phyloP scores from a whole-genome alignment of 2,888 invertebrate genomes.

The Drosophila histrio region DNA sequence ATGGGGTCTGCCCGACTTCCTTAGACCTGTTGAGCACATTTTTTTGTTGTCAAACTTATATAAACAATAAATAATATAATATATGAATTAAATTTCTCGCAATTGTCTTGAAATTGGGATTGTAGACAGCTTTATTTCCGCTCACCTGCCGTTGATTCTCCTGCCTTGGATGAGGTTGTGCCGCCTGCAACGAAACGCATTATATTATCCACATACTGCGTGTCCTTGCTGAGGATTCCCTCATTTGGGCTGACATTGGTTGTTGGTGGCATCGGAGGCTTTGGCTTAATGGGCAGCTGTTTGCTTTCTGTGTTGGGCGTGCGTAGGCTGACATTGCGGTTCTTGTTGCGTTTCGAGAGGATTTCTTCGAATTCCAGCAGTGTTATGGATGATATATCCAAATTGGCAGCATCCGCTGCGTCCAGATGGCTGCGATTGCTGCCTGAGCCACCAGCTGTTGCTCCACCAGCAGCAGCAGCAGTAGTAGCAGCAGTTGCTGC shows the following conservation, averaged over 20 bases:
- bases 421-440: slow-evolving; percentile 51
- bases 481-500: neutral
- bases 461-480: neutral
- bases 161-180: slow-evolving; percentile 1
- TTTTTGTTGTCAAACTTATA: too few relatives aligned
- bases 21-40: too few relatives aligned
- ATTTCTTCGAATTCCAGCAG: slow-evolving; percentile 83
- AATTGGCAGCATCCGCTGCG: slow-evolving; percentile 78
- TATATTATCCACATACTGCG: slow-evolving; percentile 78
- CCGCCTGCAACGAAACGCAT: slow-evolving; percentile 74
- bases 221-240: slow-evolving; percentile 63
- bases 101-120: too few relatives aligned
- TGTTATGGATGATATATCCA: slow-evolving; percentile 84
- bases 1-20: too few relatives aligned
- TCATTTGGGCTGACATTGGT: neutral
- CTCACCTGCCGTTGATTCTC: slow-evolving; percentile 8
- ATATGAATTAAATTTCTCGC: too few relatives aligned
- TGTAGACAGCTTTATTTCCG: neutral
- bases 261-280: neutral
- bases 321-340: slow-evolving; percentile 79
- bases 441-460: neutral
- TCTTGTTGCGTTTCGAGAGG: slow-evolving; percentile 80
- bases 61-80: too few relatives aligned
- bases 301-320: slow-evolving; percentile 68
- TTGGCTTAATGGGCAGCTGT: slow-evolving; percentile 38